phyloP scores from a whole-genome alignment of 2,797 vertebrate species.

The Anabacerthia variegaticeps region DNA sequence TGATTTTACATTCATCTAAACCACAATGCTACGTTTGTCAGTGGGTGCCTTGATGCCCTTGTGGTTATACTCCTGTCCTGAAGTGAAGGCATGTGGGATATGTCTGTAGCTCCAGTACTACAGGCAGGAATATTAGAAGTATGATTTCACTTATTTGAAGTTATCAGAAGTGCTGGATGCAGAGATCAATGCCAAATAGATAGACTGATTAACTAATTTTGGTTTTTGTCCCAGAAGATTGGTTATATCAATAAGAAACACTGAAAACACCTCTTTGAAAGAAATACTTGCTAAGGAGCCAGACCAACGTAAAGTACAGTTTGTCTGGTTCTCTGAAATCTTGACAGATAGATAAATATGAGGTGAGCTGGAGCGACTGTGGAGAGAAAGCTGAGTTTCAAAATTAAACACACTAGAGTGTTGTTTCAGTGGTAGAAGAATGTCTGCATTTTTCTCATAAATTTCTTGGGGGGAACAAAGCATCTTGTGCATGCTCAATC shows the following conservation, averaged over 20 bases:
- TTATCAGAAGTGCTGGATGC: neutral
- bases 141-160: neutral
- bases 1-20: neutral
- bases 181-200: neutral
- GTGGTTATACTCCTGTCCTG: neutral
- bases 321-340: neutral
- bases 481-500: neutral
- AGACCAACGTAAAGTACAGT: neutral
- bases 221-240: neutral
- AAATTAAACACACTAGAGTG: neutral
- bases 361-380: neutral
- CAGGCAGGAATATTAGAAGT: neutral
- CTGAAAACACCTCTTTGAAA: neutral
- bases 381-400: neutral
- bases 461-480: accelerated
- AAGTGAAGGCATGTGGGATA: neutral
- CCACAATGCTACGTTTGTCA: accelerated
- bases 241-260: neutral
- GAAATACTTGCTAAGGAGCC: neutral
- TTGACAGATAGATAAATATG: neutral
- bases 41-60: neutral
- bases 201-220: neutral
- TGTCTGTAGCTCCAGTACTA: neutral
- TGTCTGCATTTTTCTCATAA: neutral
- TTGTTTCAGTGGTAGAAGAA: neutral